Evolutionary conservation across 2,888 invertebrate species (phyloP).

Genomic region (Oligia latruncula): DNA sequence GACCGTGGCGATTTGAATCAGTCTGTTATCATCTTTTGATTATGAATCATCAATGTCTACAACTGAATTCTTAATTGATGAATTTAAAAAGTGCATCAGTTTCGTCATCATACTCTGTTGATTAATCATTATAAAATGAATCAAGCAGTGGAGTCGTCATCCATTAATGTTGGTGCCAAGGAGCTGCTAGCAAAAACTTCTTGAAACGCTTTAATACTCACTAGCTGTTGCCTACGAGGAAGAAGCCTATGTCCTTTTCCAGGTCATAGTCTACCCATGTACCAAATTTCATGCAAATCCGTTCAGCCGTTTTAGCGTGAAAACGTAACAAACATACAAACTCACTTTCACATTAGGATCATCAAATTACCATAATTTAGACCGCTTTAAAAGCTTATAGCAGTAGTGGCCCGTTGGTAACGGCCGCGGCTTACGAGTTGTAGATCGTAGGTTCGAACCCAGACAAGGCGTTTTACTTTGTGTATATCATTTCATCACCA

Average conservation of each 20-base stretch:
- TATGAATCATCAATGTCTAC: slow-evolving; percentile 9
- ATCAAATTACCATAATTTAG: too few relatives aligned
- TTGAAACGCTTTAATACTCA: background rate
- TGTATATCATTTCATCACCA: too few relatives aligned
- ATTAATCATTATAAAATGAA: slow-evolving; percentile 12
- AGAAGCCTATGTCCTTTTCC: background rate
- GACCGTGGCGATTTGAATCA: background rate
- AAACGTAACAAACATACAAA: background rate
- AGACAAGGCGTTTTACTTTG: too few relatives aligned
- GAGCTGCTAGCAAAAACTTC: background rate
- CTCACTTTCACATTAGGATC: too few relatives aligned
- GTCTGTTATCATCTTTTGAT: background rate
- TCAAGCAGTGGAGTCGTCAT: background rate
- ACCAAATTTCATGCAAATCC: background rate
- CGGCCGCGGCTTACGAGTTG: too few relatives aligned
- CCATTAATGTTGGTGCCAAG: background rate
- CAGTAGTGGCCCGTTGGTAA: too few relatives aligned
- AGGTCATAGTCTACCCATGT: background rate
- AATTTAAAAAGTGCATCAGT: too few relatives aligned
- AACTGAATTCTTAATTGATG: too few relatives aligned
- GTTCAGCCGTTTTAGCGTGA: background rate
- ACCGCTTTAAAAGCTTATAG: too few relatives aligned
- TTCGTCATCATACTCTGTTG: background rate
- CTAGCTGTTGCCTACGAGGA: background rate
- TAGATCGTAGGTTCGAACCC: too few relatives aligned